Evolutionary conservation across 2,888 invertebrate genomes (phyloP), one percentile per base, ranked within the genome.

Genomic region (Sicus ferrugineus): DNA sequence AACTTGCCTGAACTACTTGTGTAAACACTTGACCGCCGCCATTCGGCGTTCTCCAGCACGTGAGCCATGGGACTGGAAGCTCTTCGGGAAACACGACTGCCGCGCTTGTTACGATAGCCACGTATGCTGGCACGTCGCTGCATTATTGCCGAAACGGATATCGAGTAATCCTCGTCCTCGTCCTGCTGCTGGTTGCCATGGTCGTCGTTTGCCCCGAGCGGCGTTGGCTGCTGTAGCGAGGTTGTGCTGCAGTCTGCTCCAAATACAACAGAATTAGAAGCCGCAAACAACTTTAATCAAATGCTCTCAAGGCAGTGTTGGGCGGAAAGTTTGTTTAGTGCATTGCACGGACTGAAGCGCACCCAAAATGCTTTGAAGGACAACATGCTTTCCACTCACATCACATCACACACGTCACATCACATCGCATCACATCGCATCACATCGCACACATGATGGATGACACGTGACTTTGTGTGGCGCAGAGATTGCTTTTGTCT

Each of bases 1-100:
- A 86, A 94, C 94, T 94, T 94, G 83, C 92, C 94, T 73, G 95
- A 95, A 80, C 93, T 94, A 48, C 91, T 93, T 56, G 95, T 95
- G 79, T 92, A 93, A 59, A 91, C 93, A n/a, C 91, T 91, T 0
- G 92, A 90, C 77, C 90, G 75, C 70, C 92, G 85, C 65, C 90
- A 84, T 74, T 86, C 87, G 73, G 78, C 81, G 73, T 75, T 81
- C 68, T 83, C 84, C 73, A 84, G 76, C 52, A 83, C 77, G 77
- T 83, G 82, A 81, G 85, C 85, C 84, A 85, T 84, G 76, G 85
- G 84, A 77, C 90, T 89, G 75, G 90, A 89, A 73, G 91, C 87
- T 70, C 91, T 85, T 58, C 90, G 85, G 72, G 89, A 87, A 65
- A 88, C 87, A 67, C 89, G 88, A 30, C 89, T 89, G 71, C 91